Conservation (phyloP, 1,140 invertebrate genomes). For the Mycetomoellerius zeteki region DNA sequence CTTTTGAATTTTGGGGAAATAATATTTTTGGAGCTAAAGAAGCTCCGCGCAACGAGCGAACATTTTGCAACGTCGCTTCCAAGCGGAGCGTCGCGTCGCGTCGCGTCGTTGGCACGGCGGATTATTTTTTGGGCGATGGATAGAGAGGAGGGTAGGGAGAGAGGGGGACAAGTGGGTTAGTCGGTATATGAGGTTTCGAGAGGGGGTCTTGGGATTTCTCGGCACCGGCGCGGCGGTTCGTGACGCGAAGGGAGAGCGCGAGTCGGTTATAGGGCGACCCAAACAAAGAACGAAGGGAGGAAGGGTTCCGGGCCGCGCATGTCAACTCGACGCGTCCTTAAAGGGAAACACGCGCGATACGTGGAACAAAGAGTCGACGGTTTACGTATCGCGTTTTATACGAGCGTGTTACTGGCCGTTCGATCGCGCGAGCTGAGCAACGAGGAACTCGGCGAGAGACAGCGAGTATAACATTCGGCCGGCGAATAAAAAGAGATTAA, state of each 20-base stretch:
- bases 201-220: background rate
- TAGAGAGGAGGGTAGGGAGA: background rate
- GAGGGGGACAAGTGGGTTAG: constrained; percentile 80
- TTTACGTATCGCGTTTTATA: background rate
- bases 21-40: constrained; percentile 31
- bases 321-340: constrained; percentile 70
- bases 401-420: background rate
- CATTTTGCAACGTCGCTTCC: constrained; percentile 45
- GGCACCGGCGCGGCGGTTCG: constrained; percentile 2
- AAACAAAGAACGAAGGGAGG: constrained; percentile 76
- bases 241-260: constrained; percentile 59
- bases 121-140: constrained; percentile 78
- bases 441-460: background rate
- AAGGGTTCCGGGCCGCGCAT: constrained; percentile 71
- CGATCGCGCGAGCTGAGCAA: background rate
- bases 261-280: constrained; percentile 76
- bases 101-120: constrained; percentile 33
- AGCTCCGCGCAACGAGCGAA: background rate
- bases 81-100: background rate
- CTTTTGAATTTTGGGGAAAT: background rate
- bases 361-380: constrained; percentile 57
- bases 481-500: background rate
- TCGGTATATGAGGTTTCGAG: constrained; percentile 65
- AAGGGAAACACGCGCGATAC: constrained; percentile 76
- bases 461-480: background rate